phyloP scores from a whole-genome alignment of 2,113 vertebrate genomes.

The Cyphomyrus plagiostoma region DNA sequence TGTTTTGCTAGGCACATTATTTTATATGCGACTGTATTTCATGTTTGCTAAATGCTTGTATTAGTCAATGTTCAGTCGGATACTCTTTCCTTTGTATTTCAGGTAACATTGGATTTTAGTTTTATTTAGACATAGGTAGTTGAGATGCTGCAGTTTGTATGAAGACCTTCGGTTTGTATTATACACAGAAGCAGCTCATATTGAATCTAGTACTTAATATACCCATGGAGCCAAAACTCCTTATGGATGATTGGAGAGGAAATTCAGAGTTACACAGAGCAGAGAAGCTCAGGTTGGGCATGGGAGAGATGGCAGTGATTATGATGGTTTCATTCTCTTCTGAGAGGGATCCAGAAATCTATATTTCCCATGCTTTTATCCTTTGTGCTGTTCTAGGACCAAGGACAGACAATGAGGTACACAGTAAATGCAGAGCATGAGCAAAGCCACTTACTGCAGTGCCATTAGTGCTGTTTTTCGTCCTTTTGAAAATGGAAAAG shows the following conservation, averaged over 20 bases:
- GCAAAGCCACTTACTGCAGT: constrained; percentile 59
- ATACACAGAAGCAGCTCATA: neutral
- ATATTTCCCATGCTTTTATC: constrained; percentile 57
- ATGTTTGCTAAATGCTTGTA: neutral
- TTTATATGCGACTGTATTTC: neutral
- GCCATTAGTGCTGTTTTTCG: constrained; percentile 48
- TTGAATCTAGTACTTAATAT: constrained; percentile 12
- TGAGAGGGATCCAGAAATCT: constrained; percentile 45
- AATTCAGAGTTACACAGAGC: constrained; percentile 8
- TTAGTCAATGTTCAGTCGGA: neutral
- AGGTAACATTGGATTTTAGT: neutral
- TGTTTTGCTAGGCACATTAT: neutral
- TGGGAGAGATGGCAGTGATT: constrained; percentile 4
- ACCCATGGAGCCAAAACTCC: neutral
- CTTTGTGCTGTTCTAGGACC: constrained; percentile 47
- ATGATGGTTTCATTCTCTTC: constrained; percentile 26
- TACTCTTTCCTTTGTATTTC: neutral
- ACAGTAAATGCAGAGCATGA: constrained; percentile 60
- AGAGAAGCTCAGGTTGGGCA: neutral
- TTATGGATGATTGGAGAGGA: constrained; percentile 12
- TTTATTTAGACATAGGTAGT: neutral
- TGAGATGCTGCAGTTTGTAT: neutral
- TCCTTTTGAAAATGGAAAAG: constrained; percentile 64
- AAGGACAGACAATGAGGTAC: constrained; percentile 59
- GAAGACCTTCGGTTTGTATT: neutral